Conservation (phyloP, 2,888 invertebrate species). For the Neria commutata region DNA sequence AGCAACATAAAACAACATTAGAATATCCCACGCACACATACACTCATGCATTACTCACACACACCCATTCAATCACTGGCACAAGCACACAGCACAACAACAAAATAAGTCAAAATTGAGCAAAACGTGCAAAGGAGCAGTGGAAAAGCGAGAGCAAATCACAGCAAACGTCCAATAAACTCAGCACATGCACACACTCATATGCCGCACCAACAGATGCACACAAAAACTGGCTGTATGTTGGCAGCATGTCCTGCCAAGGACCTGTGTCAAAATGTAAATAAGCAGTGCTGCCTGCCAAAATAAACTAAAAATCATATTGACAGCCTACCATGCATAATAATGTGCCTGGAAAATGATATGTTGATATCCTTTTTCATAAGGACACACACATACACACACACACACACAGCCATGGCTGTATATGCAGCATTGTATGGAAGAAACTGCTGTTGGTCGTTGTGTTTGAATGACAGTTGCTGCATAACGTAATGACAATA, state of each 20-base stretch:
- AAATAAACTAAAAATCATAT: constrained; percentile 41
- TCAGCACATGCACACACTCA: constrained; percentile 2
- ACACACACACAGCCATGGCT: not conserved
- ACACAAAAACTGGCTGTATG: constrained; percentile 11
- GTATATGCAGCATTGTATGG: not conserved
- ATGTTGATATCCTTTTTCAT: constrained; percentile 12
- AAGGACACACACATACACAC: constrained; percentile 6
- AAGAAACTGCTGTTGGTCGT: not conserved
- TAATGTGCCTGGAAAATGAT: constrained; percentile 36
- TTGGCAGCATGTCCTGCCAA: constrained; percentile 13
- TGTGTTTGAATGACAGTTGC: constrained; percentile 19
- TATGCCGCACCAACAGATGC: constrained; percentile 24
- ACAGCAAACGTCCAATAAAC: constrained; percentile 24
- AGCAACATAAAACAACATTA: constrained; percentile 21
- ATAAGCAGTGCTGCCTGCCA: constrained; percentile 20
- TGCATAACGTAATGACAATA: constrained; percentile 29
- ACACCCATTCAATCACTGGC: no score
- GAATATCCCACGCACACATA: no score
- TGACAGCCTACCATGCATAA: constrained; percentile 45
- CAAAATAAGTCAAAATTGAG: not conserved
- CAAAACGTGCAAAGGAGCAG: not conserved
- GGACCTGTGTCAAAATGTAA: constrained; percentile 33
- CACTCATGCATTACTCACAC: no score
- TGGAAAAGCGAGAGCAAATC: constrained; percentile 6
- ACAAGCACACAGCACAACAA: not conserved